Evolutionary conservation across 2,797 vertebrate genomes (phyloP), one percentile per base, ranked within the genome.

Genomic region (Trichosurus vulpecula): DNA sequence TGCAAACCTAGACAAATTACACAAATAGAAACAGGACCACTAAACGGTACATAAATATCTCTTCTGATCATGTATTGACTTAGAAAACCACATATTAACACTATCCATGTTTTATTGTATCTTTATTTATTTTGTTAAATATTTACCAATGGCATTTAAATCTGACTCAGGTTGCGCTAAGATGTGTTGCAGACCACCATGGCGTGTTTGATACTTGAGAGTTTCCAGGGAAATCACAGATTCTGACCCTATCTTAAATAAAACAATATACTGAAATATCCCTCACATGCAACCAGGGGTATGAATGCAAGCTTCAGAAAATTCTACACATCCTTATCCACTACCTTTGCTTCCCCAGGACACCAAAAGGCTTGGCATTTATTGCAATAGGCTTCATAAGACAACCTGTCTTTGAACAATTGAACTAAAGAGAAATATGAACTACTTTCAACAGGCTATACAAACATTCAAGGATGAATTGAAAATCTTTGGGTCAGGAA

Each of bases 401-500:
- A 87, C 9, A 87, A 87, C 41, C 41, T 47, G 22, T 27, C 9
- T 10, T 51, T 87, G 47, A 47, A 87, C 74, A 96, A 93, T 93
- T 96, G 97, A 96, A 93, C 52, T 89, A 41, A 95, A 94, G 54
- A 90, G 31, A 90, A 96, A 57, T 81, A 97, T 90, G 96, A 95
- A 96, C 96, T 96, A 95, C 90, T 97, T 97, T 22, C 54, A 55
- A 92, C 91, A 93, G 95, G 95, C 58, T 29, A 91, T 81, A 93
- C 51, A 61, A 87, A 95, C 74, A 96, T n/a, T 94, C 93, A 92
- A 61, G 51, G 5, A 94, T 94, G 66, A 97, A 81, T 55, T 94
- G 94, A 94, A 96, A 92, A 66, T 93, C 96, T 97, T 91, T 97
- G 94, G 90, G 93, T 97, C 90, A 97, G 91, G 94, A 98, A 98